Base-by-base conservation (phyloP, 1,140 invertebrate genomes). In the Conus ventricosus region DNA sequence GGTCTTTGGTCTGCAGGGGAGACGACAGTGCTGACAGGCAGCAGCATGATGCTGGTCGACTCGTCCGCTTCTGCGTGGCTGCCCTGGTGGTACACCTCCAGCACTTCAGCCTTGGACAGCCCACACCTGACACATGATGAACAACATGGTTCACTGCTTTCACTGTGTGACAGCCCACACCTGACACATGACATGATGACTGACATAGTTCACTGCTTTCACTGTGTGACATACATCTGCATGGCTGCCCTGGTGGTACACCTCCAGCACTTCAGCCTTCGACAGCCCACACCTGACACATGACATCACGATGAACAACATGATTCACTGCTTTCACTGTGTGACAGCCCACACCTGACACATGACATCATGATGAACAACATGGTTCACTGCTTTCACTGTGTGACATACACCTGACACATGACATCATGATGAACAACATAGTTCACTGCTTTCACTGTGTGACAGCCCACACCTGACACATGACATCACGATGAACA, bases 21-120 rank as follows among this genome's bases (percentile, higher is more conserved):
- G 11, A 92, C 71, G 5, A 93, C 90, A 20, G 92, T 87, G 27
- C 90, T 60, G 0, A 92, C 17, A 0, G 92, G 88, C 11, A 95
- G 27, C 76, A 94, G 82, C 84, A 89, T 89, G 63, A 95, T 94
- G 54, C 88, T 91, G 23, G 93, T 94, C 51, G 94, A 93, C 87
- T 95, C 95, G 86, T 94, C 94, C 5, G 94, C 94, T 89, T 95
- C 95, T 76, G 85, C 78, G 51, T 95, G 95, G 81, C 67, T 92
- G 0, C 95, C 95, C 91, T 93, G 81, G n/a, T 86, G 84, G 84
- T 95, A 95, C 5, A 91, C 85, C 1, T 90, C 53, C 23, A 87
- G 84, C 15, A 95, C 91, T 55, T 95, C 91, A 13, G 87, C 75
- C 11, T 93, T 92, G 11, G 88, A 88, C 55, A 95, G 86, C 27